Evolutionary conservation across 30 jellyfish, hydroid and myxozoan species (phyloP), one percentile per base, ranked within the genome.

Genomic region (Aurelia aurita complex sp. Pacific): DNA sequence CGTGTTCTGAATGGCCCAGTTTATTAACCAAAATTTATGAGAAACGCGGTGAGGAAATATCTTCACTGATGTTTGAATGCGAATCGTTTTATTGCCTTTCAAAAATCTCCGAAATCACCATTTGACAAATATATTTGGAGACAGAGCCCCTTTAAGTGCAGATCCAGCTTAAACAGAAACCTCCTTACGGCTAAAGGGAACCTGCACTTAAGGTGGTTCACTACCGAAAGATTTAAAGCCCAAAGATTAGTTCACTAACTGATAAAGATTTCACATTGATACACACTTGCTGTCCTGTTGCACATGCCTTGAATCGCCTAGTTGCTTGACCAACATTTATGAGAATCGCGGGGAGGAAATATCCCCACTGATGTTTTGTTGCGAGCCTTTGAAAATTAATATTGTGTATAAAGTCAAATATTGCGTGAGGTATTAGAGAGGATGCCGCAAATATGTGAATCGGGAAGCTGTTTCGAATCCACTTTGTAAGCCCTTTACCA

Each of bases 381-480:
- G 57, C 57, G 57, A 46, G 14, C 4, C 57, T 46, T 4, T 46
- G 57, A 46, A 46, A 46, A 46, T 46, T 46, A 46, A 46, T 46
- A 46, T 61, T n/a, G 36, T 61, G 70, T 11, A 8, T 61, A 23
- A 61, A 61, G 7, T 17, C 36, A n/a, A 17, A 61, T 61, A 23
- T 61, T 61, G 70, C 70, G 70, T 61, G 70, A 61, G 70, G 70
- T 2, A 61, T 61, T 61, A 61, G 36, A 17, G 36, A 61, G 70
- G 36, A 17, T 61, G 36, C 70, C 36, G 13, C 32, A 61, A 61
- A 23, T 11, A 61, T 61, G 70, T 61, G 36, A 5, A 38, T n/a
- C 40, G 70, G 70, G 70, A 61, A 61, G 70, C 70, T n/a, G 32
- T 61, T 61, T 13, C 70, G 36, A 61, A 61, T 61, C 70, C 70